Base-by-base conservation (phyloP, 2,113 vertebrate genomes). In the Macaca nemestrina region DNA sequence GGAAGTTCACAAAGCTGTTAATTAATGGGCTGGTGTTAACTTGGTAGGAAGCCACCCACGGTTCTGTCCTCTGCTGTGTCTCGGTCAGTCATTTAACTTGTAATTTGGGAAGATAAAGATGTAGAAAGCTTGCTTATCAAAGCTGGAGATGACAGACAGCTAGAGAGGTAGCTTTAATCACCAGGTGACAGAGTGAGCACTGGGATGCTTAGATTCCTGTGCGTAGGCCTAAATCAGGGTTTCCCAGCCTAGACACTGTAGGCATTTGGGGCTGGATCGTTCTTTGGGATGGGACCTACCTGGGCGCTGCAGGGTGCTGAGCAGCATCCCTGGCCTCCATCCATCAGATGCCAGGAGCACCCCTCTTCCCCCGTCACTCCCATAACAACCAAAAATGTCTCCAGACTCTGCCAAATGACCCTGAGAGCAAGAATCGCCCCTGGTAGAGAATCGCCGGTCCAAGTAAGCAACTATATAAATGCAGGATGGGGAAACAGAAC, bases 291-390 rank as follows among this genome's bases (percentile, higher is more conserved):
- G 50, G 27, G n/a, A 10, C 20, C 2, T 1, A 16, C 59, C 92
- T 76, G 30, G 40, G 43, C 45, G 32, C 22, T 20, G 1, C 8
- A 18, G 59, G 67, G 14, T 8, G 0, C 12, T 3, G 43, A 52
- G 43, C 57, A 22, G 27, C 22, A 30, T 43, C 55, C 32, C 32
- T 12, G 38, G 5, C 22, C 25, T 32, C 57, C 12, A 43, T 30
- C 50, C 32, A 18, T n/a, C 30, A 0, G 0, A 32, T 84, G 32
- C 43, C 23, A 20, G 55, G 25, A 13, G 25, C 11, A n/a, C n/a
- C 61, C 32, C 22, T 2, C 1, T 13, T 4, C 30, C 48, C 27
- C 16, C 1, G 0, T 1, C 0, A 64, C 61, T 30, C 30, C 27
- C 61, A 16, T 32, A 32, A 10, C 45, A 40, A 18, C n/a, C n/a